A percentile compares a stretch with the other conserved stretches of the same genome.
These are phyloP conservation scores for Zosterops lateralis DNA, from an alignment of 2,113 vertebrate species.

Conservation along the genomic window DNA sequence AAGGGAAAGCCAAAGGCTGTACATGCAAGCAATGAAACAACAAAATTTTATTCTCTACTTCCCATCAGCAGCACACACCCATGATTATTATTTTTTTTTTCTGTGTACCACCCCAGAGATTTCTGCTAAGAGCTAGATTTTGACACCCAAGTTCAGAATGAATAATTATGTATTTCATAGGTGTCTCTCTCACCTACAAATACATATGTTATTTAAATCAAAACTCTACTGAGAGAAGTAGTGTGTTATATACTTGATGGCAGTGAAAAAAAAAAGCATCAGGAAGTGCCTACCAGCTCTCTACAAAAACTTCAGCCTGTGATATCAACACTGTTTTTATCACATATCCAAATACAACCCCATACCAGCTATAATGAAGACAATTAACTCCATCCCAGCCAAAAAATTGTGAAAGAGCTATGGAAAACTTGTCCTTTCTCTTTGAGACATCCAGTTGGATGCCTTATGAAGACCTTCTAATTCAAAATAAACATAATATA, in stretches of 20 bases:
- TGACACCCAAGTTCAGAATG: background rate
- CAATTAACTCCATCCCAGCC: background rate
- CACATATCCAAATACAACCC: background rate
- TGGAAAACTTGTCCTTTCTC: background rate
- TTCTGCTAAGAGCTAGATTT: background rate
- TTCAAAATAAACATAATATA: background rate
- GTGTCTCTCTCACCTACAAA: background rate
- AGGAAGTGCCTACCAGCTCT: background rate
- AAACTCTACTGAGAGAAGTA: background rate
- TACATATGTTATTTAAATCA: background rate
- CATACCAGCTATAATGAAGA: background rate
- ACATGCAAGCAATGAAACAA: background rate
- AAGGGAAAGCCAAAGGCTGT: background rate
- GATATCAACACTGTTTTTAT: background rate
- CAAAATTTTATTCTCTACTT: background rate
- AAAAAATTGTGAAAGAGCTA: background rate
- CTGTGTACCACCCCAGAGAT: background rate
- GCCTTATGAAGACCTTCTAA: background rate
- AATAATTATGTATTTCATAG: background rate
- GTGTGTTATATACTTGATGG: background rate
- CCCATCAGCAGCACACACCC: background rate
- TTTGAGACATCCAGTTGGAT: background rate
- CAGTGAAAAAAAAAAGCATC: background rate
- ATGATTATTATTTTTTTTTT: background rate
- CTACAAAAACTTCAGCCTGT: background rate